Evolutionary conservation across 64 coral and sea anemone genomes (phyloP), one percentile per base, ranked within the genome.

Genomic region (Stylophora pistillata): DNA sequence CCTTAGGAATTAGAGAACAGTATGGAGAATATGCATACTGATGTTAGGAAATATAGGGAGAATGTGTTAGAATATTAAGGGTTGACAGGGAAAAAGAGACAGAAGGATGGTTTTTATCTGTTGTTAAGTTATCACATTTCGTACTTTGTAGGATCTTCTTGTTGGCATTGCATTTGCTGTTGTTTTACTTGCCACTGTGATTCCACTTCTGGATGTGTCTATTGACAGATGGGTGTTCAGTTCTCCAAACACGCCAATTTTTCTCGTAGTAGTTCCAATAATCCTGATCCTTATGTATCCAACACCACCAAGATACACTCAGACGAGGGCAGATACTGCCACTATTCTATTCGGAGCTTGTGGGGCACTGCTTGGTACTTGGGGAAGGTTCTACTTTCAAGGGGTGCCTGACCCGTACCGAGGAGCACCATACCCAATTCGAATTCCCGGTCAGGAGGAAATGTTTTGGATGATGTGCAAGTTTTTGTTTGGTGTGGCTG

Each of bases 191-290:
- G 76, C 85, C 41, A 77, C 86, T 18, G 84, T 93, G 33, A 58
- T 97, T 23, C 91, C 95, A 30, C 28, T 90, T 30, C 53, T 97
- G 25, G 88, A 97, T 32, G 59, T 86, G 13, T 73, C 77, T 78
- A 86, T 85, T 13, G 95, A 97, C 20, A 87, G 18, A 31, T 97
- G 95, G 95, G 29, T 93, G 13, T 87, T 97, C 58, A 97, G 74
- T 20, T 93, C 95, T 29, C 95, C 95, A 3, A 89, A 88, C 55
- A 79, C 95, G 0, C 95, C 95, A 3, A 97, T 97, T 73, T 93
- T 93, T 53, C 72, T 97, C 52, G 84, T 93, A 6, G 76, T 88
- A 31, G 86, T 97, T 56, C 91, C 87, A 77, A 23, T 97, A 23
- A 82, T 33, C n/a, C 83, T 97, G 91, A 92, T 91, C 62, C 34